These are phyloP conservation scores for Torymus texanus DNA, from an alignment of 2,888 invertebrate species.

Conservation along the genomic window DNA sequence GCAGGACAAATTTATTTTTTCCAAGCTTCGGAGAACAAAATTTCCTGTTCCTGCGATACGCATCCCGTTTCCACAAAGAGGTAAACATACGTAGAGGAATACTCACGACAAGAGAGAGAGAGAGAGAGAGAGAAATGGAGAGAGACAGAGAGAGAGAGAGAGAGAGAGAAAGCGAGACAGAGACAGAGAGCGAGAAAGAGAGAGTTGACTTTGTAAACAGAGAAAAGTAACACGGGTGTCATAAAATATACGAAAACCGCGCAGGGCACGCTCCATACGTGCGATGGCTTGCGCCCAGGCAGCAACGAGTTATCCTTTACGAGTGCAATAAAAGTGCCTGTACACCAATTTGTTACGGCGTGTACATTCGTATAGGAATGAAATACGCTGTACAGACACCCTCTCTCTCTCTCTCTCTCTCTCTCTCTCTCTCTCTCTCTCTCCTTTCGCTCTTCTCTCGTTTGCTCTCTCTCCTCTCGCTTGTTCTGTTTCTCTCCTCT, in stretches of 20 bases:
- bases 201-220: slow-evolving; percentile 37
- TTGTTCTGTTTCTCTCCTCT: not conserved
- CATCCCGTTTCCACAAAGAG: not conserved
- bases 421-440: not conserved
- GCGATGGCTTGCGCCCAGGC: slow-evolving; percentile 44
- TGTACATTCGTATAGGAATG: slow-evolving; percentile 55
- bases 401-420: not conserved
- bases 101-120: too few species aligned
- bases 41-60: slow-evolving; percentile 7
- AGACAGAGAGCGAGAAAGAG: not conserved
- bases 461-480: slow-evolving; percentile 12
- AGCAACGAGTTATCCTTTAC: slow-evolving; percentile 60
- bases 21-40: not conserved
- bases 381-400: slow-evolving; percentile 44
- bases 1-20: slow-evolving; percentile 18
- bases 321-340: slow-evolving; percentile 61
- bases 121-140: too few species aligned
- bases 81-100: not conserved
- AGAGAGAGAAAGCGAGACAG: too few species aligned
- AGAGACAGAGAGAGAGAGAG: too few species aligned
- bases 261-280: not conserved
- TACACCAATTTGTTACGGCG: slow-evolving; percentile 57
- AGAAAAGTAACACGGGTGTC: slow-evolving; percentile 38
- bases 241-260: slow-evolving; percentile 47
- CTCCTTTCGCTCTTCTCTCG: too few species aligned